Evolutionary conservation across 2,888 invertebrate genomes (phyloP).

Genomic region (Pristionchus entomophagus): DNA sequence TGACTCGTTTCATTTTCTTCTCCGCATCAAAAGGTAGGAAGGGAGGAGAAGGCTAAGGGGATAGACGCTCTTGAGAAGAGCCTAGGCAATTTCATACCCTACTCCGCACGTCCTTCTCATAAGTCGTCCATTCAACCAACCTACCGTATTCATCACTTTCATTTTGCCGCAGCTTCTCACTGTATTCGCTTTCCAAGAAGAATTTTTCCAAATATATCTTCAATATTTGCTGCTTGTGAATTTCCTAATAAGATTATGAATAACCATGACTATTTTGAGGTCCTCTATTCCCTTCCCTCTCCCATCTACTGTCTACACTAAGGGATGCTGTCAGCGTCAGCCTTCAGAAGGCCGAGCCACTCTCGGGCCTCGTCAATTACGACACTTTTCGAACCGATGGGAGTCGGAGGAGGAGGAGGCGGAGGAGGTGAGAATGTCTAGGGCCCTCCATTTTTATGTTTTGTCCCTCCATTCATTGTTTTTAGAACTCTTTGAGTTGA

Average conservation of each 20-base stretch:
- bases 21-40: background rate
- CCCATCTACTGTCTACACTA: background rate
- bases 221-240: background rate
- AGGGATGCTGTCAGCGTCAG: slow-evolving; percentile 45
- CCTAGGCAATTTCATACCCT: slow-evolving; percentile 30
- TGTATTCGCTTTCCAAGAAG: background rate
- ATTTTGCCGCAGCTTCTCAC: background rate
- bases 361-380: slow-evolving; percentile 45
- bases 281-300: background rate
- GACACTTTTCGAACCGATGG: slow-evolving; percentile 36
- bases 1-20: background rate
- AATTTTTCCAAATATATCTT: background rate
- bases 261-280: background rate
- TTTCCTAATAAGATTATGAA: background rate
- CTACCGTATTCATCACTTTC: slow-evolving; percentile 21
- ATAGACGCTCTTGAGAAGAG: background rate
- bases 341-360: slow-evolving; percentile 36
- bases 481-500: too few species aligned
- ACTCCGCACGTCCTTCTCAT: background rate
- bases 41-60: background rate
- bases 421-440: background rate
- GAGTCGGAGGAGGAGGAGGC: background rate
- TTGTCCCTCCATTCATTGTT: too few species aligned
- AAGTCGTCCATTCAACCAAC: slow-evolving; percentile 21
- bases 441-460: too few species aligned